Conservation (phyloP, 2,113 vertebrate genomes). For the Trichechus manatus region DNA sequence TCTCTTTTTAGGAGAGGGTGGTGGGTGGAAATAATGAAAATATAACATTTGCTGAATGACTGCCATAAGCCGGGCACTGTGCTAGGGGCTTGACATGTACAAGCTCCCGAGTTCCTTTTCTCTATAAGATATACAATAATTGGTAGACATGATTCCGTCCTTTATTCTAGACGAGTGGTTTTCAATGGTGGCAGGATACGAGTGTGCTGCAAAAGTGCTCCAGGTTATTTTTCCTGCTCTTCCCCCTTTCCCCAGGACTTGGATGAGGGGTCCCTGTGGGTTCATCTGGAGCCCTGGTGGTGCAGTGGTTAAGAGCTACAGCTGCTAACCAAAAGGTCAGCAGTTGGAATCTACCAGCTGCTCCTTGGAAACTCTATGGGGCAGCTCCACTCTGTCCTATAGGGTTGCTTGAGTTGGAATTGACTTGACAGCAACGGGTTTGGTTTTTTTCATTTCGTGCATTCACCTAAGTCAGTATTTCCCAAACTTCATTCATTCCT, state of each 20-base stretch:
- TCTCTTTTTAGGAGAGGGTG: neutral
- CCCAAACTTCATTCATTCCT: slow-evolving; percentile 8
- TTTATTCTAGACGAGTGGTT: neutral
- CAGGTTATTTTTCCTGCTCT: neutral
- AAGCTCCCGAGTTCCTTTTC: neutral
- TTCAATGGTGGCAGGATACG: neutral
- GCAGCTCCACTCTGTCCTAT: too few relatives aligned
- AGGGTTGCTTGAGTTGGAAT: too few relatives aligned
- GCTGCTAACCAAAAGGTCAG: too few relatives aligned
- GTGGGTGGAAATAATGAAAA: neutral
- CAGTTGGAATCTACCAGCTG: too few relatives aligned
- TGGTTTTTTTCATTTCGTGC: too few relatives aligned
- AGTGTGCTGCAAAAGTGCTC: neutral
- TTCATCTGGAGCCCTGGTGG: neutral
- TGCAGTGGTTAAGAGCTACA: too few relatives aligned
- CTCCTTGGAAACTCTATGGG: too few relatives aligned
- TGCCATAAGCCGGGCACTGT: neutral
- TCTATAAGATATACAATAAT: neutral
- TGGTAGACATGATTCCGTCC: neutral
- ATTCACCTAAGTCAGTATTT: neutral
- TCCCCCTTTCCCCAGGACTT: neutral
- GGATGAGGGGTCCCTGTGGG: neutral
- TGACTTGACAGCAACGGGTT: too few relatives aligned
- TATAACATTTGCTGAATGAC: neutral
- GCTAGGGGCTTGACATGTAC: neutral